Base-by-base conservation (phyloP, 64 coral and sea anemone species). In the Trachythela sp. region DNA sequence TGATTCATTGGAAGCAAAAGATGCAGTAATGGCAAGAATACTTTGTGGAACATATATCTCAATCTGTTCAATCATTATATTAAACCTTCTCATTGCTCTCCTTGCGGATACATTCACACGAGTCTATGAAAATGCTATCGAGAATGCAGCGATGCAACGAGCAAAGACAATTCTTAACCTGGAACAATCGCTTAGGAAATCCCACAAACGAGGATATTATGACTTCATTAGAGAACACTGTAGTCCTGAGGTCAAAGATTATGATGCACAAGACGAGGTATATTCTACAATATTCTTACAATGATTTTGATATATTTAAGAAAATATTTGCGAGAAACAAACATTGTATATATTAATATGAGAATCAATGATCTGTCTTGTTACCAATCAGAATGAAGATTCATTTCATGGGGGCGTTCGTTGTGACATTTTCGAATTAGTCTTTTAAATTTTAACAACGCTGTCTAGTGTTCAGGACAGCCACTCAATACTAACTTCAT, bases 101-200 rank as follows among this genome's bases (percentile, higher is more conserved):
- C 75, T 80, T 2, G 75, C 75, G 14, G 75, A 80, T 8, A 80
- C 75, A 36, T 80, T 80, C 20, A 80, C 75, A 39, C 75, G 75
- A 29, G 75, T 80, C 35, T 80, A 80, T 18, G 75, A 80, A 36
- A 80, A 80, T 39, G 75, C 75, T 15, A 80, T 80, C 26, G 75
- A 80, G 37, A 80, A 80, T 80, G 75, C 75, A 80, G 75, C 75
- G 2, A 80, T 80, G 75, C 75, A 80, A 37, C 31, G 75, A 9
- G 75, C 75, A 14, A 80, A 80, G 30, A 80, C 75, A 15, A 80
- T 80, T 36, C 75, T 80, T 30, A 80, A 80, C 1, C 35, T 80
- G 75, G 75, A 80, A 18, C 75, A 80, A 80, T 80, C 75, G 4
- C 30, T 80, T 0, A 2, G 75, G 13, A 80, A 80, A 1, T 37